These are phyloP conservation scores for Ophiodon elongatus DNA, from an alignment of 2,113 vertebrate species.

Conservation along the genomic window DNA sequence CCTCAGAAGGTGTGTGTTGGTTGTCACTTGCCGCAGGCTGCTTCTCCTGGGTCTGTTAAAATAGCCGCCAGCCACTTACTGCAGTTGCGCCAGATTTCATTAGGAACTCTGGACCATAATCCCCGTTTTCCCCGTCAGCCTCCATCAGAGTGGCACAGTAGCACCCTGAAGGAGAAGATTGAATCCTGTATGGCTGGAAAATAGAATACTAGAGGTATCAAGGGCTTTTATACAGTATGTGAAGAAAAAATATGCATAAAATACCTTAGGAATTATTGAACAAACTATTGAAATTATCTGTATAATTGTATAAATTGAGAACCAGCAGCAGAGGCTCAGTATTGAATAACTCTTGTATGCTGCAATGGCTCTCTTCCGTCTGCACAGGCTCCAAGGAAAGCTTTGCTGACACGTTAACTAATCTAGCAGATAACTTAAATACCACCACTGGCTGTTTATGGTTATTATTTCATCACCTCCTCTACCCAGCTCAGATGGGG, in stretches of 20 bases:
- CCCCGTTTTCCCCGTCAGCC: conserved; percentile 40
- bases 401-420: conserved; percentile 9
- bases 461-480: conserved; percentile 32
- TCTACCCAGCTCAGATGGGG: background rate
- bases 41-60: conserved; percentile 62
- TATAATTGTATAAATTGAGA: conserved; percentile 48
- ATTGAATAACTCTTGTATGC: conserved; percentile 27
- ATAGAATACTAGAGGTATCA: conserved; percentile 22
- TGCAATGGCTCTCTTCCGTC: conserved; percentile 33
- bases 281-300: conserved; percentile 32
- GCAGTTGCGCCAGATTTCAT: conserved; percentile 70
- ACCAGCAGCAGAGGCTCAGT: conserved; percentile 3
- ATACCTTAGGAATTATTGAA: conserved; percentile 57
- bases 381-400: conserved; percentile 8
- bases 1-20: conserved; percentile 25
- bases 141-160: conserved; percentile 46
- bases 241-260: conserved; percentile 19
- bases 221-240: conserved; percentile 5
- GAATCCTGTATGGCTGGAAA: conserved; percentile 49
- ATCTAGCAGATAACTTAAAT: conserved; percentile 39
- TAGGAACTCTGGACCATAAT: conserved; percentile 62
- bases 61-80: conserved; percentile 63
- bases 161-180: conserved; percentile 45
- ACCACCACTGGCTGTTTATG: conserved; percentile 28
- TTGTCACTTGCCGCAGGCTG: conserved; percentile 36